A percentile compares a stretch with the other conserved stretches of the same genome.
phyloP scores from a whole-genome alignment of 2,113 vertebrate species.

The Melanostigma gelatinosum region DNA sequence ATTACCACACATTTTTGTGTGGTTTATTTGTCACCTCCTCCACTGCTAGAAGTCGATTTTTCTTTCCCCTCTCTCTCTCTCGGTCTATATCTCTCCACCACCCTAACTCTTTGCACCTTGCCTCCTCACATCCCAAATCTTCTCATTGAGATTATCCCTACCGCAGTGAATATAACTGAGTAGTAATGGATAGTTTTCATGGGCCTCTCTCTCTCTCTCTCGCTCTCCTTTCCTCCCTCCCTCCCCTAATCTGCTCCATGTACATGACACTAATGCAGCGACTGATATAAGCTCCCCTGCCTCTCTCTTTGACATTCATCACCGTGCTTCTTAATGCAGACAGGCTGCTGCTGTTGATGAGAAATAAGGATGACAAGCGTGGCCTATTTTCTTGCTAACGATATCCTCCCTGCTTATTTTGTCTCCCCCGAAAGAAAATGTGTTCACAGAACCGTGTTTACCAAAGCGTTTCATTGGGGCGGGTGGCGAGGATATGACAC shows the following conservation, averaged over 20 bases:
- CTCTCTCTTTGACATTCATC: slow-evolving; percentile 72
- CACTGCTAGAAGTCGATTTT: background rate
- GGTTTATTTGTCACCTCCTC: background rate
- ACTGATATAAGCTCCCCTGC: slow-evolving; percentile 74
- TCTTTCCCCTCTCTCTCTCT: background rate
- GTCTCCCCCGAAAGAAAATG: background rate
- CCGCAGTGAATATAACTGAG: slow-evolving; percentile 36
- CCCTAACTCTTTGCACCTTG: slow-evolving; percentile 42
- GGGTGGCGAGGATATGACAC: slow-evolving; percentile 32
- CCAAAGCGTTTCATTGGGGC: slow-evolving; percentile 32
- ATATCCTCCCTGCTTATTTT: slow-evolving; percentile 31
- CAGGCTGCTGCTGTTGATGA: slow-evolving; percentile 67
- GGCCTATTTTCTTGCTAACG: slow-evolving; percentile 70
- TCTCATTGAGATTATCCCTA: slow-evolving; percentile 67
- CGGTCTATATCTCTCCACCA: slow-evolving; percentile 2
- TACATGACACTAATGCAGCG: slow-evolving; percentile 79
- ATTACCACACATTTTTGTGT: background rate
- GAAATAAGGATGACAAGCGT: slow-evolving; percentile 67
- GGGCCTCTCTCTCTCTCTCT: slow-evolving; percentile 14
- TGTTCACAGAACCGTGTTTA: slow-evolving; percentile 45
- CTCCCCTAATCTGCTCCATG: slow-evolving; percentile 67
- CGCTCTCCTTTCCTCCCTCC: slow-evolving; percentile 2
- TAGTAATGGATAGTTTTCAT: slow-evolving; percentile 54
- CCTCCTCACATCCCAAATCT: slow-evolving; percentile 58
- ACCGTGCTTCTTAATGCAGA: slow-evolving; percentile 67